phyloP scores from a whole-genome alignment of 2,888 invertebrate species.

The Drosophila subquinaria region DNA sequence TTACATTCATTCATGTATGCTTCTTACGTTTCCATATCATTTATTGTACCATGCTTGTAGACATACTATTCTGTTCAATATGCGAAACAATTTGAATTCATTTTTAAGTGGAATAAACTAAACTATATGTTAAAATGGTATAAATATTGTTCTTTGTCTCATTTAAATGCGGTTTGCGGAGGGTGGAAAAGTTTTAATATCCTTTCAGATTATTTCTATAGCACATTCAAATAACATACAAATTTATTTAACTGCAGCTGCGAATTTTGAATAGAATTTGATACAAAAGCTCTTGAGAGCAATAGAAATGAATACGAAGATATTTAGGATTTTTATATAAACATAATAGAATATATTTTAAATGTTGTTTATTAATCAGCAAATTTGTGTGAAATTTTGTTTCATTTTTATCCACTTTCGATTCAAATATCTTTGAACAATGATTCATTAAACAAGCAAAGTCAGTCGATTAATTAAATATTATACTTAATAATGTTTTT shows the following conservation, averaged over 20 bases:
- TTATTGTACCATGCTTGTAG: slow-evolving; percentile 57
- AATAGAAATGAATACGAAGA: too few relatives aligned
- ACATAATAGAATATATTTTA: too few relatives aligned
- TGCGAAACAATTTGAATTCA: slow-evolving; percentile 31
- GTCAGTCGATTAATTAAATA: too few relatives aligned
- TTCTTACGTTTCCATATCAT: slow-evolving; percentile 50
- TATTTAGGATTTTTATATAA: too few relatives aligned
- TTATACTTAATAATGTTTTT: too few relatives aligned
- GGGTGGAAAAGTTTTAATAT: not conserved
- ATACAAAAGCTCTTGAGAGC: not conserved
- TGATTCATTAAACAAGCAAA: too few relatives aligned
- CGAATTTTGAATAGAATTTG: not conserved
- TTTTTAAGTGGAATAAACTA: slow-evolving; percentile 31
- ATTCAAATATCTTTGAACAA: too few relatives aligned
- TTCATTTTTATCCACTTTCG: too few relatives aligned
- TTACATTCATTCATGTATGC: slow-evolving; percentile 38
- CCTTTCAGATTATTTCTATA: not conserved
- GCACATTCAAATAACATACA: not conserved
- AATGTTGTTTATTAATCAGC: too few relatives aligned
- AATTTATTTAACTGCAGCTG: not conserved
- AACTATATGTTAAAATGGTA: slow-evolving; percentile 32
- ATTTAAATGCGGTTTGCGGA: not conserved
- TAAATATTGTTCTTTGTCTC: slow-evolving; percentile 8
- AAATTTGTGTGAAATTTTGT: too few relatives aligned
- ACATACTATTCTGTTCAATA: slow-evolving; percentile 43